phyloP scores from a whole-genome alignment of 2,797 vertebrate species.

The Rhinella marina region DNA sequence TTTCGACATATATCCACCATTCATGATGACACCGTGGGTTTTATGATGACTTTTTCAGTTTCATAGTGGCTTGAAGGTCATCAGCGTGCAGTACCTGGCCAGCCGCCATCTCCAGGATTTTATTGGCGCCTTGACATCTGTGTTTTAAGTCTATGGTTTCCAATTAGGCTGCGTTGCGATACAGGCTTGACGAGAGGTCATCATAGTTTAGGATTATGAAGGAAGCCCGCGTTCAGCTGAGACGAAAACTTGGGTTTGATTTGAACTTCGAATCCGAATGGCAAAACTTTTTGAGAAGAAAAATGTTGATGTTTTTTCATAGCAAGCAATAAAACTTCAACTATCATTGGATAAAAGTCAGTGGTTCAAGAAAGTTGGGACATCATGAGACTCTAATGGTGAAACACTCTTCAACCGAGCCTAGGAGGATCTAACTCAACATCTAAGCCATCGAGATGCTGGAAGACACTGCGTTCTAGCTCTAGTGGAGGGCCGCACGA shows the following conservation, averaged over 20 bases:
- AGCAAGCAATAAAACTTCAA: not conserved
- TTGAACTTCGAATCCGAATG: not conserved
- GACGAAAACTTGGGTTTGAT: not conserved
- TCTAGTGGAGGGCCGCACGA: not conserved
- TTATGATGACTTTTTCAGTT: slow-evolving; percentile 86
- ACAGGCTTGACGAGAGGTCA: slow-evolving; percentile 34
- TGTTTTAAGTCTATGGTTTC: slow-evolving; percentile 65
- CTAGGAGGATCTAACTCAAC: not conserved
- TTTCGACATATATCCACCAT: slow-evolving; percentile 77
- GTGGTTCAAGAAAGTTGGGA: not conserved
- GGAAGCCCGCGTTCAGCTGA: not conserved
- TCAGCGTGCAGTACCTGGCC: slow-evolving; percentile 73
- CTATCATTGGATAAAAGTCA: not conserved
- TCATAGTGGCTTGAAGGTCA: slow-evolving; percentile 71
- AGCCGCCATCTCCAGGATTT: slow-evolving; percentile 67
- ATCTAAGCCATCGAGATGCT: not conserved
- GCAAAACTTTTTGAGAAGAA: not conserved
- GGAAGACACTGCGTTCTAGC: too few species aligned
- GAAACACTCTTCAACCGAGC: not conserved
- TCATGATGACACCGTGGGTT: slow-evolving; percentile 74
- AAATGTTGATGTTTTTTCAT: not conserved
- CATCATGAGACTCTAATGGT: not conserved
- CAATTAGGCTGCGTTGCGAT: slow-evolving; percentile 37
- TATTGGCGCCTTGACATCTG: slow-evolving; percentile 72
- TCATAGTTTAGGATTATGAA: not conserved